Evolutionary conservation across 2,113 vertebrate species (phyloP), one percentile per base, ranked within the genome.

Genomic region (Anoplopoma fimbria): DNA sequence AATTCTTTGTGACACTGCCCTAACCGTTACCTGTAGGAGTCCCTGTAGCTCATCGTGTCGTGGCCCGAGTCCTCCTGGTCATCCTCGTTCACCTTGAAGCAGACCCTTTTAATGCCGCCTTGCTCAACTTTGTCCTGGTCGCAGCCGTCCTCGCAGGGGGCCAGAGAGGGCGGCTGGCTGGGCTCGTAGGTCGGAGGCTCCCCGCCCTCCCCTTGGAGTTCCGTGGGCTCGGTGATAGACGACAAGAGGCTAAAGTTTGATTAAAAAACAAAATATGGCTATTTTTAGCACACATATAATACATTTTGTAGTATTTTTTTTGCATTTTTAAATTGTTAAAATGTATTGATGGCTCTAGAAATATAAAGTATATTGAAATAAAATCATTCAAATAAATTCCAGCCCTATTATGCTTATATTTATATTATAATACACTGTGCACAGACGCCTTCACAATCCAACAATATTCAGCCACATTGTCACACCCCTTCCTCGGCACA

Each of bases 61-160:
- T 99, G 98, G n/a, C 98, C 98, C 0, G 98, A 99, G 93, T 99
- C 98, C 88, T 99, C 98, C 93, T 99, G 98, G 69, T 99, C 98
- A 15, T 99, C 98, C 88, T 99, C 97, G 0, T 96, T 97, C 87
- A 99, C 98, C 91, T 97, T 99, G 90, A 99, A 99, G 90, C 98
- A 99, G 86, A 99, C 98, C 45, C 96, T 97, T 93, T 99, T 99
- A 71, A 95, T 97, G 69, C 96, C 96, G 0, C 97, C 95, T 0
- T 96, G 97, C 75, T 99, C 97, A 0, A 89, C 76, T 91, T 96
- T 96, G 93, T 99, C 98, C 84, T 96, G 94, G 88, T 98, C 97
- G 0, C 92, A 92, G 85, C 97, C 96, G 10, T 98, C 97, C 69
- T 93, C 92, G 2, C 92, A 92, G 0, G 95, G 82, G 60, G 93